Conservation (phyloP, 2,113 vertebrate species). For the Progne subis region DNA sequence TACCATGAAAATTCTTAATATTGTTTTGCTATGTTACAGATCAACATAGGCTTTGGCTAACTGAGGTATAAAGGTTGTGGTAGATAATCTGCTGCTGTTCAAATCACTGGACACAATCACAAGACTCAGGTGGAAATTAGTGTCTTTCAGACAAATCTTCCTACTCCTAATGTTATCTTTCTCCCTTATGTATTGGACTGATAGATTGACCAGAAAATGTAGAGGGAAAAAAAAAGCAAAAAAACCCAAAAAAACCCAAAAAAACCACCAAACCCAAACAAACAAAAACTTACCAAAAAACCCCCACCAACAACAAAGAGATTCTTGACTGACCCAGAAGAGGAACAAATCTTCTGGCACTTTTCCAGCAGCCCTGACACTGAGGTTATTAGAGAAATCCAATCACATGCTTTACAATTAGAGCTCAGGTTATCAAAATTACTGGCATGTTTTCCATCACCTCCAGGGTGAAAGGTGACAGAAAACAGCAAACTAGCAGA, state of each 20-base stretch:
- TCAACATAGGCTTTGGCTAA: neutral
- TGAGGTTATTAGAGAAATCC: neutral
- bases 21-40: neutral
- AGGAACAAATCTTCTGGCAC: neutral
- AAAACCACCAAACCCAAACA: neutral
- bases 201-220: neutral
- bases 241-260: no score
- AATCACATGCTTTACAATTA: slow-evolving; percentile 18
- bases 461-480: neutral
- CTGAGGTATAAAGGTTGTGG: neutral
- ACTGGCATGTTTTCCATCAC: neutral
- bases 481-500: slow-evolving; percentile 2
- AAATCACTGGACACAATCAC: neutral
- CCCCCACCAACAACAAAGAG: neutral
- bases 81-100: neutral
- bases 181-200: neutral
- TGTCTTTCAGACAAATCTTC: neutral
- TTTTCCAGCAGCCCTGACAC: slow-evolving; percentile 8
- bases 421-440: slow-evolving; percentile 14
- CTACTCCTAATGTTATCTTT: neutral
- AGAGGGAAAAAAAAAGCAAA: neutral
- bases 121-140: neutral
- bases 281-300: neutral
- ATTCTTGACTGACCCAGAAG: neutral
- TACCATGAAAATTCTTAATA: neutral